These are phyloP conservation scores for Hypolimnas misippus DNA, from an alignment of 2,888 invertebrate genomes.

Conservation along the genomic window DNA sequence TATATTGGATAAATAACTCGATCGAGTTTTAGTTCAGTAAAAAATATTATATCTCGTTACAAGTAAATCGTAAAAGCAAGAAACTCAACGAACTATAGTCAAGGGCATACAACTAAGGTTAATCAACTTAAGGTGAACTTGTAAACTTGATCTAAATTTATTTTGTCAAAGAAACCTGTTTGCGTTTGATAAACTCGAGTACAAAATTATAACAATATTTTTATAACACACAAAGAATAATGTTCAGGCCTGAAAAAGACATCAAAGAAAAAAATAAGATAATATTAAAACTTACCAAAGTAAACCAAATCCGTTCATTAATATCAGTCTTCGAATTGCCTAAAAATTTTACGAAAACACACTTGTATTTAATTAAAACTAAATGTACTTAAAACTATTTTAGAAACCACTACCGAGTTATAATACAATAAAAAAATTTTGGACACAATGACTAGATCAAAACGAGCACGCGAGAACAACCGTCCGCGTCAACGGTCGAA, in stretches of 20 bases:
- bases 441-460: conserved; percentile 81
- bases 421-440: conserved; percentile 66
- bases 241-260: background rate
- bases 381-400: conserved; percentile 50
- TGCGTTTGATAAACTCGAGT: conserved; percentile 9
- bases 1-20: background rate
- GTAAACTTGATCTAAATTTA: conserved; percentile 41
- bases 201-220: background rate
- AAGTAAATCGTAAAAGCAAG: conserved; percentile 20
- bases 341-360: conserved; percentile 49
- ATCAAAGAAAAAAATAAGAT: conserved; percentile 7
- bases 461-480: conserved; percentile 67
- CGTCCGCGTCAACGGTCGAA: conserved; percentile 75
- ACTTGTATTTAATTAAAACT: conserved; percentile 53
- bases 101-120: conserved; percentile 39
- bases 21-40: background rate
- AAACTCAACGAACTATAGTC: conserved; percentile 33
- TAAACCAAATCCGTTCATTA: conserved; percentile 82
- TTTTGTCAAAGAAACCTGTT: conserved; percentile 38
- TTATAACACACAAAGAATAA: background rate
- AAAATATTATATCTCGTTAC: conserved; percentile 1
- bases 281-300: conserved; percentile 69
- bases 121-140: conserved; percentile 41
- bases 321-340: conserved; percentile 52
- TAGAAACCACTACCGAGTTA: conserved; percentile 37